Evolutionary conservation across 1,140 invertebrate species (phyloP).

Genomic region (Aphelenchoides avenae): DNA sequence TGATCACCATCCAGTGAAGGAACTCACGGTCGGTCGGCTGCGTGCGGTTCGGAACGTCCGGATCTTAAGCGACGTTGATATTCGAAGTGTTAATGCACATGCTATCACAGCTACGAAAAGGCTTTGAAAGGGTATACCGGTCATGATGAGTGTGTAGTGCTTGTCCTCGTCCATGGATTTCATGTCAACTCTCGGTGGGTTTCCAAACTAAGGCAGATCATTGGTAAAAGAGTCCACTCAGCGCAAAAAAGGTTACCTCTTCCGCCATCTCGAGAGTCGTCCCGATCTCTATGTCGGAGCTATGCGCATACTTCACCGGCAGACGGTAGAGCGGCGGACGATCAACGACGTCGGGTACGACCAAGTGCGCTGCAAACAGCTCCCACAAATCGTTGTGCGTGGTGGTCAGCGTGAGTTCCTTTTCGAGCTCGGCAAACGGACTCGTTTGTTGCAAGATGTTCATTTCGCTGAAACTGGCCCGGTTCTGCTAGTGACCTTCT

Average conservation of each 20-base stretch:
- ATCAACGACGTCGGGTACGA: constrained; percentile 18
- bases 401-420: too few relatives aligned
- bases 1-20: constrained; percentile 24
- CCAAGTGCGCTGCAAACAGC: constrained; percentile 20
- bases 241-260: constrained; percentile 13
- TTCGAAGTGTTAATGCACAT: background rate
- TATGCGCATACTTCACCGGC: constrained; percentile 9
- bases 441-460: too few relatives aligned
- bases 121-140: background rate
- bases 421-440: constrained; percentile 6
- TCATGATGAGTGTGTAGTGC: constrained; percentile 28
- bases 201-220: constrained; percentile 8
- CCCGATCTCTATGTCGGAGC: constrained; percentile 11
- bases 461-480: too few relatives aligned
- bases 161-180: constrained; percentile 10
- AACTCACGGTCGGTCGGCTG: constrained; percentile 21
- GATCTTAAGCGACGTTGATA: constrained; percentile 10
- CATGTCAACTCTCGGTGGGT: constrained; percentile 2
- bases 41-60: constrained; percentile 16
- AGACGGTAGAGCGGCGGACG: constrained; percentile 2
- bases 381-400: too few relatives aligned
- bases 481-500: too few relatives aligned
- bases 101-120: background rate
- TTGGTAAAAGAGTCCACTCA: background rate
- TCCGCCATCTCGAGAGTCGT: constrained; percentile 18